These are phyloP conservation scores for Pomacea canaliculata DNA, from an alignment of 2,888 invertebrate genomes.

Conservation along the genomic window DNA sequence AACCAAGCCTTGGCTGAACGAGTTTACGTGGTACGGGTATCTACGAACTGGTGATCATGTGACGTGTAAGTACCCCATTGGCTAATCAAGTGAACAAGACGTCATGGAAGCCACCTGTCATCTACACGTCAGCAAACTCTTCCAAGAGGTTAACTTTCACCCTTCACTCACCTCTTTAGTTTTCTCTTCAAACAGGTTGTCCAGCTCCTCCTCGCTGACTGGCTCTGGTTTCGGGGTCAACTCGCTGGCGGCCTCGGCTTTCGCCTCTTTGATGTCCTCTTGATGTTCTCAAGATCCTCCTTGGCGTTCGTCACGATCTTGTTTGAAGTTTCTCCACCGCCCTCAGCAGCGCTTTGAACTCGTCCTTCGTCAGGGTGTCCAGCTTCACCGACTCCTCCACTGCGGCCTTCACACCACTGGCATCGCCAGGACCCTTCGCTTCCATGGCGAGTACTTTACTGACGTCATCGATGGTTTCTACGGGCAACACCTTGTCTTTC, in stretches of 20 bases:
- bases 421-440: too few species aligned
- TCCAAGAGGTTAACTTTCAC: too few species aligned
- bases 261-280: constrained; percentile 14
- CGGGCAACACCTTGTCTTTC: constrained; percentile 21
- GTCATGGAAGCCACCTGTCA: too few species aligned
- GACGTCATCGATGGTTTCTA: too few species aligned
- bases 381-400: constrained; percentile 8
- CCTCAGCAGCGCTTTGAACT: constrained; percentile 34
- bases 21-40: too few species aligned
- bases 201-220: constrained; percentile 11
- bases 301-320: constrained; percentile 17
- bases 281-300: constrained; percentile 19
- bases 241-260: neutral
- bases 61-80: too few species aligned
- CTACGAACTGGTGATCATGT: too few species aligned
- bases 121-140: too few species aligned
- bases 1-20: too few species aligned
- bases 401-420: neutral
- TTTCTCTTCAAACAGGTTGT: constrained; percentile 14
- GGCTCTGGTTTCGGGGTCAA: neutral
- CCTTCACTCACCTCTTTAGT: constrained; percentile 11
- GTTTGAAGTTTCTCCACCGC: constrained; percentile 35
- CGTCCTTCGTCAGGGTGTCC: constrained; percentile 31
- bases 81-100: too few species aligned
- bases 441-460: too few species aligned